Evolutionary conservation across 2,113 vertebrate genomes (phyloP).

Genomic region (Chaetura pelagica): DNA sequence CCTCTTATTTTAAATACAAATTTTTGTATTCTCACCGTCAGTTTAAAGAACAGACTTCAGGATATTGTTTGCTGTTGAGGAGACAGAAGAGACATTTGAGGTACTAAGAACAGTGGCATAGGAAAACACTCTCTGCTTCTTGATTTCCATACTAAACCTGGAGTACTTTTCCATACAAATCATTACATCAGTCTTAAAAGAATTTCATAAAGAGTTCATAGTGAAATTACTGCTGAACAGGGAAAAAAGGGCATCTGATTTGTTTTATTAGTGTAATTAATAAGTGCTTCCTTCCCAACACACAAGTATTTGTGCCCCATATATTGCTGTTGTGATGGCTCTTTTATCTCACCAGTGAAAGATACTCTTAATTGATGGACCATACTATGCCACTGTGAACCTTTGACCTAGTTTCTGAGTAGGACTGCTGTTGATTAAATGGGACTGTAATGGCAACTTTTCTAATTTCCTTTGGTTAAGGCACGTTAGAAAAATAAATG

Average conservation of each 20-base stretch:
- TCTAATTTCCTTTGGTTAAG: slow-evolving; percentile 62
- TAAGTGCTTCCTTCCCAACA: neutral
- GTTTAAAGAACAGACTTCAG: neutral
- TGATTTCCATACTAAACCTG: neutral
- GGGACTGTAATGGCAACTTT: neutral
- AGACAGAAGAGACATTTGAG: neutral
- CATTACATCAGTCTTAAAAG: neutral
- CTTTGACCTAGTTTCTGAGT: slow-evolving; percentile 37
- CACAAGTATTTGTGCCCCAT: neutral
- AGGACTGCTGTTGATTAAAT: slow-evolving; percentile 47
- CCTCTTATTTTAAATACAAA: neutral
- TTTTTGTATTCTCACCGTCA: neutral
- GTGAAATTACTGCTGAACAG: neutral
- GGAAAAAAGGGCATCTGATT: neutral
- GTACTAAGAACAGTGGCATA: neutral
- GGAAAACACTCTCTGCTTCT: neutral
- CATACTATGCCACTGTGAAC: neutral
- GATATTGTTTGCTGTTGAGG: neutral
- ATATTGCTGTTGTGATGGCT: neutral
- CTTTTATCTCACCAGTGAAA: slow-evolving; percentile 13
- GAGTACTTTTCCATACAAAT: neutral
- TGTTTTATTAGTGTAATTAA: slow-evolving; percentile 7
- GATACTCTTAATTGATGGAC: neutral
- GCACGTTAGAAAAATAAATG: slow-evolving; percentile 56
- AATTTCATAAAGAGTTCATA: neutral